A percentile compares a stretch with the other conserved stretches of the same genome.
Evolutionary conservation across 2,797 vertebrate species (phyloP).

Genomic region (Hyperoplus immaculatus): DNA sequence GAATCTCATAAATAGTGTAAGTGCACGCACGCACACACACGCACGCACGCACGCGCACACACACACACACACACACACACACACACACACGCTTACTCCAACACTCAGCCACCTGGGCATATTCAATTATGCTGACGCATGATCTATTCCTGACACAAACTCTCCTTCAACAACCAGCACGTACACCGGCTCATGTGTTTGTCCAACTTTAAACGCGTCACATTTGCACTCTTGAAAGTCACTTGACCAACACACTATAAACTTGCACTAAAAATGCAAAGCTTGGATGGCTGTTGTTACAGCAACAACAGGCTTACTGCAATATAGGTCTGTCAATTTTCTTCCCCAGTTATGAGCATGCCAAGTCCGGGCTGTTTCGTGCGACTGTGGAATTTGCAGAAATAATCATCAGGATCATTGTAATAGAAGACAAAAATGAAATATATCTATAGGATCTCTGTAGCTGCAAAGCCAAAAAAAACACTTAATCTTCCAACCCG

Average conservation of each 20-base stretch:
- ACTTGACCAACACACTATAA: slow-evolving; percentile 23
- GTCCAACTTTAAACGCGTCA: slow-evolving; percentile 8
- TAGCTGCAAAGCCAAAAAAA: slow-evolving; percentile 25
- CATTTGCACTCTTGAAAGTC: slow-evolving; percentile 14
- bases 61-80: slow-evolving; percentile 3
- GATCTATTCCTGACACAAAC: slow-evolving; percentile 55
- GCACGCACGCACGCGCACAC: slow-evolving; percentile 1
- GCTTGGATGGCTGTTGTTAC: slow-evolving; percentile 12
- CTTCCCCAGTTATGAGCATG: not conserved
- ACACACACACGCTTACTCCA: slow-evolving; percentile 42
- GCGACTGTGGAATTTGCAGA: not conserved
- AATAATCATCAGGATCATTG: not conserved
- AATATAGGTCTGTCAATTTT: not conserved
- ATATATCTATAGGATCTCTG: slow-evolving; percentile 4
- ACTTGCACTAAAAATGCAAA: slow-evolving; percentile 12
- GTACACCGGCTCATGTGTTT: slow-evolving; percentile 14
- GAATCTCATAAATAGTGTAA: slow-evolving; percentile 80
- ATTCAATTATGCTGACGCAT: slow-evolving; percentile 69
- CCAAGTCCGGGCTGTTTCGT: slow-evolving; percentile 1
- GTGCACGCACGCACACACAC: slow-evolving; percentile 36
- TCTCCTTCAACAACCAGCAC: slow-evolving; percentile 15
- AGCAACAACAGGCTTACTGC: not conserved
- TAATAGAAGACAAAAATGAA: not conserved
- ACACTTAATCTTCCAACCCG: slow-evolving; percentile 21
- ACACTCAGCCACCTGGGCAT: slow-evolving; percentile 57